Percentiles rank a stretch among this genome's conserved stretches.
These are phyloP conservation scores for Diadumene lineata DNA, from an alignment of 92 coral and sea anemone species.

Conservation along the genomic window DNA sequence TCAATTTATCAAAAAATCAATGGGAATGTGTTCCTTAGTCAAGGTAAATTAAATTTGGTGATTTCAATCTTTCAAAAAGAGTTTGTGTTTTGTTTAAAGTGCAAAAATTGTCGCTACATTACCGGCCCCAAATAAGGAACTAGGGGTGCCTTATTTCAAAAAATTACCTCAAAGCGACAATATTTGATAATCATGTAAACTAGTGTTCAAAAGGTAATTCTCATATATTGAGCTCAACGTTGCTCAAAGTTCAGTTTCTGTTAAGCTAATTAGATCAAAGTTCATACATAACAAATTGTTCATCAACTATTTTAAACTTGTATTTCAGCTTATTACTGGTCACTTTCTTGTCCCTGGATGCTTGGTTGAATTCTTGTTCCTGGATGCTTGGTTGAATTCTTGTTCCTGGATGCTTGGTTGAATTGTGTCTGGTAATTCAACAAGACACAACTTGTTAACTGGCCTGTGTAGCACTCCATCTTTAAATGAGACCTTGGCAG, in stretches of 20 bases:
- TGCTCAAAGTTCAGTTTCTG: neutral
- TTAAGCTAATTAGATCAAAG: too few relatives aligned
- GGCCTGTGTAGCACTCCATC: neutral
- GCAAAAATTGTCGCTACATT: neutral
- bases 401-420: constrained; percentile 1
- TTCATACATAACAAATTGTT: too few relatives aligned
- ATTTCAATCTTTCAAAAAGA: too few relatives aligned
- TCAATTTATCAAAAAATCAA: too few relatives aligned
- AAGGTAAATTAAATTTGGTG: too few relatives aligned
- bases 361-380: neutral
- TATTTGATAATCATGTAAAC: neutral
- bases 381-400: neutral
- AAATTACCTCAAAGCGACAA: neutral
- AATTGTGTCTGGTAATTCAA: neutral
- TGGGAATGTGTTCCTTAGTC: too few relatives aligned
- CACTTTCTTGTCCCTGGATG: neutral
- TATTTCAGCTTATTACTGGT: neutral
- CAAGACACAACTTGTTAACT: constrained; percentile 5
- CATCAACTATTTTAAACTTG: too few relatives aligned
- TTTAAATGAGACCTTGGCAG: neutral
- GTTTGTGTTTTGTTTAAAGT: too few relatives aligned
- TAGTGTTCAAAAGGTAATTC: neutral
- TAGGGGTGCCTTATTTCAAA: neutral
- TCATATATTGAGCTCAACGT: neutral
- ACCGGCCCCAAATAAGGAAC: constrained; percentile 8